Percentiles rank a stretch among this genome's conserved stretches.
These are phyloP conservation scores for Champsocephalus esox DNA, from an alignment of 2,797 vertebrate species.

Conservation along the genomic window DNA sequence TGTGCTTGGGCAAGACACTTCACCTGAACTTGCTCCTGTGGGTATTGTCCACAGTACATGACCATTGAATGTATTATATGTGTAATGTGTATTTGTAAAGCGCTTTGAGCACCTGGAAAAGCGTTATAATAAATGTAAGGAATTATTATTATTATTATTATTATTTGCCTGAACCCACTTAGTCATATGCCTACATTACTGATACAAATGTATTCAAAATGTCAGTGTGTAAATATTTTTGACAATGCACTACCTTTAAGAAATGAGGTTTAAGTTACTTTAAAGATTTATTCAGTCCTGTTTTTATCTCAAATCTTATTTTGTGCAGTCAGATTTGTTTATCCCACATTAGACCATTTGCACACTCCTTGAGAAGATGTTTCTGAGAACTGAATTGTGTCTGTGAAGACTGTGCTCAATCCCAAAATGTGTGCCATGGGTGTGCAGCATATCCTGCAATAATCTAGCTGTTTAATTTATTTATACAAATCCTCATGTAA, in stretches of 20 bases:
- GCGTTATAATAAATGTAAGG: too few relatives aligned
- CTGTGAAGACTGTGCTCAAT: neutral
- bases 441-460: constrained; percentile 2
- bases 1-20: too few relatives aligned
- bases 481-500: neutral
- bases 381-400: neutral
- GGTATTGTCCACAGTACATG: too few relatives aligned
- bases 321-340: neutral
- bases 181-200: too few relatives aligned
- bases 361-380: neutral
- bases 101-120: too few relatives aligned
- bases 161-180: too few relatives aligned
- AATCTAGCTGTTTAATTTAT: constrained; percentile 9
- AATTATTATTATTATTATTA: too few relatives aligned
- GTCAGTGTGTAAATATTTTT: too few relatives aligned
- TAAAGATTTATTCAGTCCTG: neutral
- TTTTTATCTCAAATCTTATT: neutral
- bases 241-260: neutral
- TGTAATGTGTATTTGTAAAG: too few relatives aligned
- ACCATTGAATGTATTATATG: too few relatives aligned
- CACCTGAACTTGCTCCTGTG: too few relatives aligned
- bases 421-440: constrained; percentile 2
- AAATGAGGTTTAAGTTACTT: neutral
- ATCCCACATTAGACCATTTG: neutral
- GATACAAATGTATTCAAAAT: too few relatives aligned